phyloP scores from a whole-genome alignment of 2,888 invertebrate genomes.

The Monopis laevigella region DNA sequence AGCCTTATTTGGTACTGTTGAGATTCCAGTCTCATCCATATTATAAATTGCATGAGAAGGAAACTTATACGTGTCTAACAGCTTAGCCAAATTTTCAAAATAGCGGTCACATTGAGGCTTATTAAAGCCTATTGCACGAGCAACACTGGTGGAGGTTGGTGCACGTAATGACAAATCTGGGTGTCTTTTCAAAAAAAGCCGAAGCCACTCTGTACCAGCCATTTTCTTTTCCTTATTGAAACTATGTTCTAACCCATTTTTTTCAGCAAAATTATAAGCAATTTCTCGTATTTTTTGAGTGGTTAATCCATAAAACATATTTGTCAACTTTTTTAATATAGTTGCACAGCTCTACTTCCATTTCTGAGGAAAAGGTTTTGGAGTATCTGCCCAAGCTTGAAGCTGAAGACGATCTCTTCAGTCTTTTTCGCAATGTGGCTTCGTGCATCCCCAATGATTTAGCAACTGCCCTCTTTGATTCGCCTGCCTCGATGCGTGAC shows the following conservation, averaged over 20 bases:
- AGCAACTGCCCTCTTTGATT: conserved; percentile 15
- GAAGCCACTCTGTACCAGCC: conserved; percentile 12
- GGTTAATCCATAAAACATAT: conserved; percentile 14
- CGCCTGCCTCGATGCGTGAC: conserved; percentile 14
- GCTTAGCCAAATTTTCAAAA: conserved; percentile 11
- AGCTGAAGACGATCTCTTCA: conserved; percentile 14
- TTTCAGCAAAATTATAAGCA: conserved; percentile 14
- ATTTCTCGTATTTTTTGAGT: conserved; percentile 15
- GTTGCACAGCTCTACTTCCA: conserved; percentile 13
- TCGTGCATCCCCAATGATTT: conserved; percentile 14
- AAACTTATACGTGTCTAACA: no score
- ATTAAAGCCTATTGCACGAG: conserved; percentile 18
- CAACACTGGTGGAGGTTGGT: conserved; percentile 17
- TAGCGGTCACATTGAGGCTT: conserved; percentile 12
- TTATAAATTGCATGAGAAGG: no score
- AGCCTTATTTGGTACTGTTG: no score
- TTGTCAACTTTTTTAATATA: conserved; percentile 14
- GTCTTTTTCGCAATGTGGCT: conserved; percentile 14
- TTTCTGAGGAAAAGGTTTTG: conserved; percentile 12
- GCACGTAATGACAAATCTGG: conserved; percentile 13
- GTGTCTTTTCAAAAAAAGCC: conserved; percentile 13
- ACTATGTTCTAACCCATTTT: conserved; percentile 14
- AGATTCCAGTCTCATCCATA: no score
- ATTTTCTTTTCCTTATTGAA: no score
- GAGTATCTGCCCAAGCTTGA: conserved; percentile 15